phyloP scores from a whole-genome alignment of 2,888 invertebrate species.

The Sialis lutaria region DNA sequence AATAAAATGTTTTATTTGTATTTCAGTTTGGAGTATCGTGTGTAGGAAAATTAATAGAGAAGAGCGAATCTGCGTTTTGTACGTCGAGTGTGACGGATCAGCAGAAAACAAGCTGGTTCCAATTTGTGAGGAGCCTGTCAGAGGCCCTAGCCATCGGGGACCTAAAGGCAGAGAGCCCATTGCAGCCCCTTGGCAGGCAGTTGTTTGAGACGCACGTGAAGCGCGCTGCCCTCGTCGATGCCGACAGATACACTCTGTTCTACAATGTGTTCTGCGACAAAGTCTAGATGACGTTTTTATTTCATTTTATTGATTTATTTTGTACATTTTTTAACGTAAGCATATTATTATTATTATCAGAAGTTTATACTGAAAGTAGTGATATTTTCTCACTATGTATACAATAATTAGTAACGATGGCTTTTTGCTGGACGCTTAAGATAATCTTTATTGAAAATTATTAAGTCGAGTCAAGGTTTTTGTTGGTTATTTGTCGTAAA shows the following conservation, averaged over 20 bases:
- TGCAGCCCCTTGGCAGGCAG: conserved; percentile 3
- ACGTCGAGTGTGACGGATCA: conserved; percentile 19
- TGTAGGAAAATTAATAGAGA: conserved; percentile 30
- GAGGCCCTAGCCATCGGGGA: conserved; percentile 19
- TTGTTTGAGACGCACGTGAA: conserved; percentile 1
- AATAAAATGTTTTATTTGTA: conserved; percentile 6
- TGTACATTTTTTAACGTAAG: too few relatives aligned
- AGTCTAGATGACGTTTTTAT: neutral
- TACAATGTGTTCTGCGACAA: conserved; percentile 4
- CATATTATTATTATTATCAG: too few relatives aligned
- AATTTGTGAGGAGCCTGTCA: conserved; percentile 33
- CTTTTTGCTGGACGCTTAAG: too few relatives aligned
- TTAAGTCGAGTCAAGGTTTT: too few relatives aligned
- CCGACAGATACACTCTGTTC: conserved; percentile 1
- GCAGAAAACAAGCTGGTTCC: conserved; percentile 25
- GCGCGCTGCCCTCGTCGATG: neutral
- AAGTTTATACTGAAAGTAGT: too few relatives aligned
- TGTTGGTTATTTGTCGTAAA: too few relatives aligned
- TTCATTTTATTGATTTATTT: too few relatives aligned
- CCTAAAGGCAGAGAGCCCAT: conserved; percentile 8
- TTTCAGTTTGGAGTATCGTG: conserved; percentile 38
- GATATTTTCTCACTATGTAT: too few relatives aligned
- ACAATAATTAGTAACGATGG: too few relatives aligned
- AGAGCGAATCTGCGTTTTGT: conserved; percentile 28
- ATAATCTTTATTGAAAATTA: too few relatives aligned